Conservation (phyloP, 2,113 vertebrate genomes). For the Poeciliopsis turrubarensis region DNA sequence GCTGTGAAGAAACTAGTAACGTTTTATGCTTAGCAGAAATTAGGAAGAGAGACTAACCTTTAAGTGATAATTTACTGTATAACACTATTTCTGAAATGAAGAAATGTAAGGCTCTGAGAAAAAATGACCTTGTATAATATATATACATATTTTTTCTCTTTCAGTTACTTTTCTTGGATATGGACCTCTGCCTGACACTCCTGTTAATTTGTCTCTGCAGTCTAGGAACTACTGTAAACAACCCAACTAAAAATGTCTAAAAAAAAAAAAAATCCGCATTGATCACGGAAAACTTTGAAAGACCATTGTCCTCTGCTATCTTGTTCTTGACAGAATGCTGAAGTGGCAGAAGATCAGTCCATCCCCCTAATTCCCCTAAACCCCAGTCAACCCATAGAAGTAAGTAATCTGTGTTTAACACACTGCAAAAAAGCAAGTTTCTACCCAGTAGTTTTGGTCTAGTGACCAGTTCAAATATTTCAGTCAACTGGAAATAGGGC, state of each 20-base stretch:
- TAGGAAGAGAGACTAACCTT: neutral
- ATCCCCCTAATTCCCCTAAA: conserved; percentile 62
- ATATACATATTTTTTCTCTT: conserved; percentile 26
- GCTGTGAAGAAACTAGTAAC: neutral
- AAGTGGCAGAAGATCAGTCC: conserved; percentile 66
- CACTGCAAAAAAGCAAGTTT: too few species aligned
- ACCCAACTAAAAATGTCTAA: neutral
- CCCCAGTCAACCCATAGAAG: conserved; percentile 60
- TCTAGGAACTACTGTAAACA: conserved; percentile 75
- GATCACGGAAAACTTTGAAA: neutral
- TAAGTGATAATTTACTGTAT: conserved; percentile 2
- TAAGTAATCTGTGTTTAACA: conserved; percentile 18
- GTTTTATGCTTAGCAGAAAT: neutral
- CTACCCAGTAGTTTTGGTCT: too few species aligned
- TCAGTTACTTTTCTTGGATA: conserved; percentile 70
- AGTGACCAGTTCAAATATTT: too few species aligned
- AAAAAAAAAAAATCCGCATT: neutral
- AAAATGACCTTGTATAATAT: neutral
- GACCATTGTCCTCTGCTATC: conserved; percentile 1
- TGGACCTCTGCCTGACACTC: conserved; percentile 79
- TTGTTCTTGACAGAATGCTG: conserved; percentile 67
- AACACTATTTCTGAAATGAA: neutral
- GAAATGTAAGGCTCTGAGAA: neutral
- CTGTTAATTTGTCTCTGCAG: conserved; percentile 77
- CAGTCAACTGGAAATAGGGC: too few species aligned